Base-by-base conservation (phyloP, 1,140 invertebrate species). In the Bombus terrestris region DNA sequence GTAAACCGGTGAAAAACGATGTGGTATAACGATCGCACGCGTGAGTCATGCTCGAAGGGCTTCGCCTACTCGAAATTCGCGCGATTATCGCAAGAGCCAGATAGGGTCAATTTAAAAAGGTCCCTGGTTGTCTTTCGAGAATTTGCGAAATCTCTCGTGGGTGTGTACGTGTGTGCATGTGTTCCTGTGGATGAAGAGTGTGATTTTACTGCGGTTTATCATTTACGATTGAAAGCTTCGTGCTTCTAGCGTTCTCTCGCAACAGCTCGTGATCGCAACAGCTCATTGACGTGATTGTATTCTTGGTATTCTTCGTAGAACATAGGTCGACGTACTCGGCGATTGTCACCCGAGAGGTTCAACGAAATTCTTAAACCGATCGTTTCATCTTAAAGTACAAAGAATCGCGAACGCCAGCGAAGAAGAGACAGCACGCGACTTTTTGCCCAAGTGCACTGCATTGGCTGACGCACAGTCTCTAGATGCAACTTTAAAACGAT, bases 111-210 rank as follows among this genome's bases (percentile, higher is more conserved):
- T 59, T 35, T n/a, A 32, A 68, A 57, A 35, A 82, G 28, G 12
- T 35, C 18, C 15, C n/a, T 15, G 53, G n/a, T 53, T 18, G n/a
- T n/a, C 81, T 32, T 35, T n/a, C 35, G 74, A 6, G 15, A 53
- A 82, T 80, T 83, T 37, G 66, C 72, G 35, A 83, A 89, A 89
- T 83, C 79, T 66, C 18, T 66, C 76, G 87, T 81, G 81, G 80
- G 88, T 85, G 85, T 80, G 86, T 59, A 69, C 71, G 79, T 64
- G 59, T 68, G 75, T 66, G 37, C 74, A 35, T 78, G 84, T 77
- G 84, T 41, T 53, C 59, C 39, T 84, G 86, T 85, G 86, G 43
- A 64, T 13, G 32, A 37, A 18, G 68, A 62, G 64, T 80, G 87
- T 62, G 62, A 80, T 64, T 53, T 53, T 68, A 53, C 35, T 22